These are phyloP conservation scores for Motacilla tschutschensis DNA, from an alignment of 2,113 vertebrate genomes.

Conservation along the genomic window DNA sequence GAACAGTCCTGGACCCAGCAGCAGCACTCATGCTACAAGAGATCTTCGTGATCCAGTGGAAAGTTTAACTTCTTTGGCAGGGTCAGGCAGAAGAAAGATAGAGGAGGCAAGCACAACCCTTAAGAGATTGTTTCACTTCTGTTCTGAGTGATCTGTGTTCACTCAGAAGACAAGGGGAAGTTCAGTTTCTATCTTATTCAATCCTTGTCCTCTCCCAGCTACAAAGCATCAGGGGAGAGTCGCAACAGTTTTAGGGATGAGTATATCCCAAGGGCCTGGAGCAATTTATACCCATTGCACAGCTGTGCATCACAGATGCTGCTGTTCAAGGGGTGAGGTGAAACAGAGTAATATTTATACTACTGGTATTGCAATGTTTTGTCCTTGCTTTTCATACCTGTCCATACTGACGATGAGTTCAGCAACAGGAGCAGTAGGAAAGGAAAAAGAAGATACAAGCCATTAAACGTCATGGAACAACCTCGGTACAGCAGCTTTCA, in stretches of 20 bases:
- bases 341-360: background rate
- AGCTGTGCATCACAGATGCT: background rate
- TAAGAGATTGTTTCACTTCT: background rate
- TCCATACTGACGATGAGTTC: background rate
- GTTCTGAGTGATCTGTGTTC: background rate
- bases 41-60: background rate
- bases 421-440: background rate
- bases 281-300: background rate
- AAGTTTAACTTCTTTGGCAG: background rate
- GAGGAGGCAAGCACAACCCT: background rate
- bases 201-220: background rate
- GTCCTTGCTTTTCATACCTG: constrained; percentile 1
- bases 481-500: background rate
- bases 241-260: background rate
- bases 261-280: background rate
- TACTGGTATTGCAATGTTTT: background rate
- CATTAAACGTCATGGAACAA: constrained; percentile 33
- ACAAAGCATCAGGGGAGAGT: background rate
- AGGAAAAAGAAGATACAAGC: background rate
- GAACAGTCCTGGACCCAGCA: background rate
- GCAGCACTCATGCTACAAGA: background rate
- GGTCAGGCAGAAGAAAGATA: background rate
- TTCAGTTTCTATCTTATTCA: background rate
- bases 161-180: background rate
- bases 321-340: background rate